Evolutionary conservation across 2,797 vertebrate species (phyloP), one percentile per base, ranked within the genome.

Genomic region (Ataeniobius toweri): DNA sequence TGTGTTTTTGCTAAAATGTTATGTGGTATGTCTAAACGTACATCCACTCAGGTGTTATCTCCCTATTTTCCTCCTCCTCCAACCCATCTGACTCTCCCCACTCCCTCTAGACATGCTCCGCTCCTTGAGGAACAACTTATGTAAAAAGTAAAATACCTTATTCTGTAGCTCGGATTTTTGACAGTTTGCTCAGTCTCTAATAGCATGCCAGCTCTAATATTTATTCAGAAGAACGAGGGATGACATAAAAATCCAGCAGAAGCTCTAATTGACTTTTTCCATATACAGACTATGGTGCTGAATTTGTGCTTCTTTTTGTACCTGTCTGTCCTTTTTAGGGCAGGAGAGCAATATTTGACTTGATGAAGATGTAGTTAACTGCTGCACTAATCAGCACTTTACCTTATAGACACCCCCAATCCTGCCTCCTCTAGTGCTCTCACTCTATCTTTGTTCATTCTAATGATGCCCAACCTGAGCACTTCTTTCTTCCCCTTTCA

Each of bases 321-420:
- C 73, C 65, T 26, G 9, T 74, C 48, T 77, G 76, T 82, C 80
- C 83, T 88, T 88, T 61, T 86, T 88, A 71, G 71, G 88, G 71
- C 78, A 71, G 76, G 80, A 92, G 94, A 97, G 96, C 93, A 94
- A 95, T 94, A 94, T 91, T 83, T 80, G 78, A 81, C 93, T 94
- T 95, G 96, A 97, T 96, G 94, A 96, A 96, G 95, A 93, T 95
- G 94, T 94, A 92, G 93, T 95, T 93, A 94, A 94, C 94, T 88
- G 94, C 94, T 9, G 71, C 65, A 75, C 85, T 92, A 89, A 89
- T 93, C 92, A 91, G 83, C 76, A 48, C 80, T 84, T 89, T 73
- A 70, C 73, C 84, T 71, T 18, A 67, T 44, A 3, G 77, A 78
- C 73, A 55, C 82, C 55, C 76, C 71, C 71, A 6, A 1, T 46